Conservation (phyloP, 1,140 invertebrate genomes). For the Drosophila tani region DNA sequence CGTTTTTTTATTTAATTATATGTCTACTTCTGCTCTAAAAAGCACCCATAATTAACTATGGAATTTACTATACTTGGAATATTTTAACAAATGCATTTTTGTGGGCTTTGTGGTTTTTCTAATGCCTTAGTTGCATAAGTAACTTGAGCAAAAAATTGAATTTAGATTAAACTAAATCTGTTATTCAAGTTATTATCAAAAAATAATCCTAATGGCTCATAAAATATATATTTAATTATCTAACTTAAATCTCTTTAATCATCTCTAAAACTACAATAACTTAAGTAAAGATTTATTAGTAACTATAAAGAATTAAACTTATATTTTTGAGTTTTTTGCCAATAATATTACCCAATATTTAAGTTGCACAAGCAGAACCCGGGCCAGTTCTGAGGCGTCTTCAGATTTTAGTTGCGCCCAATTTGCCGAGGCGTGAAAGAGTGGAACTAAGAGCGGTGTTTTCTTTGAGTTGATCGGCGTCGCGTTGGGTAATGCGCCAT, state of each 20-base stretch:
- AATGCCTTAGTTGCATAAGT: background rate
- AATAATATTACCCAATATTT: slow-evolving; percentile 12
- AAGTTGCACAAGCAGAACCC: slow-evolving; percentile 29
- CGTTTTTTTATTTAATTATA: slow-evolving; percentile 3
- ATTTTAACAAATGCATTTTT: background rate
- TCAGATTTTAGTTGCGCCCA: slow-evolving; percentile 56
- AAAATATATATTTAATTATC: background rate
- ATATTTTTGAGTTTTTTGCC: background rate
- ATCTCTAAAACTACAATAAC: no score
- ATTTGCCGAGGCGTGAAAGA: slow-evolving; percentile 74
- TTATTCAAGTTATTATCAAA: background rate
- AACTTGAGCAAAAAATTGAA: background rate
- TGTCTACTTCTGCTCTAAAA: slow-evolving; percentile 15
- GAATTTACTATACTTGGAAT: background rate
- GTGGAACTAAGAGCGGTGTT: slow-evolving; percentile 27
- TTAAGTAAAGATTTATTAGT: no score
- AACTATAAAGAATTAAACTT: background rate
- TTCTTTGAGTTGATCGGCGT: slow-evolving; percentile 19
- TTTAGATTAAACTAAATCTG: background rate
- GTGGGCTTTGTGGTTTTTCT: background rate
- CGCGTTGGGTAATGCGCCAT: slow-evolving; percentile 45
- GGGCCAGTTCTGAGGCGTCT: slow-evolving; percentile 23
- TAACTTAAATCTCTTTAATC: background rate
- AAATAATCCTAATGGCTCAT: background rate
- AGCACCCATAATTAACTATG: background rate